Evolutionary conservation across 64 coral and sea anemone species (phyloP), one percentile per base, ranked within the genome.

Genomic region (Anthopleura sola): DNA sequence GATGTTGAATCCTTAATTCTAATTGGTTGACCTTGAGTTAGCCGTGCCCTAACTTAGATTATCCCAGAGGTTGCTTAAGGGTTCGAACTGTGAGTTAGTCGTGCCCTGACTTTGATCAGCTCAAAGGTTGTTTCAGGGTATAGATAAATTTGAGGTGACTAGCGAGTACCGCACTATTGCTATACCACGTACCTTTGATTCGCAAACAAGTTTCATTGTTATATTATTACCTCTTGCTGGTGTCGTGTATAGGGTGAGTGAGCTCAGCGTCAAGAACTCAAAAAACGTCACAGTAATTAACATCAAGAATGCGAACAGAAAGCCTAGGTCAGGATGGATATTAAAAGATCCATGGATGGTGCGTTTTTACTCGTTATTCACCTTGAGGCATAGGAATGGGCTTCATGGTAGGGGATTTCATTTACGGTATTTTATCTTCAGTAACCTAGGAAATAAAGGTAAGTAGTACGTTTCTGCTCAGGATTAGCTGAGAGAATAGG

Each of bases 351-450:
- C 31, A 0, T 31, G 66, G 29, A 71, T 34, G 29, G 13, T 71
- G n/a, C 28, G 66, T 32, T 71, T 33, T 34, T 34, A 71, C 12
- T 71, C 66, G n/a, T 33, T 71, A 71, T 71, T 71, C 29, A 71
- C 66, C 3, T 13, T 71, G 28, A 71, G 23, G 12, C 31, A 34
- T 10, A 71, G 3, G 14, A 34, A 71, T 32, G 66, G 66, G 14
- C 26, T 14, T 33, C 29, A 28, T 34, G 66, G 66, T 28, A 71
- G 66, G 12, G 66, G 66, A 15, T 12, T 71, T 29, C 66, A 29
- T 71, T 71, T 71, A 5, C n/a, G 66, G 66, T 71, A 71, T 71
- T 71, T 71, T 28, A 16, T 71, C 66, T 71, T 71, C 66, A 71
- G 29, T 71, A 29, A 20, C 14, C 28, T 71, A 9, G 26, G 23